Evolutionary conservation across 2,797 vertebrate species (phyloP).

Genomic region (Periparus ater): DNA sequence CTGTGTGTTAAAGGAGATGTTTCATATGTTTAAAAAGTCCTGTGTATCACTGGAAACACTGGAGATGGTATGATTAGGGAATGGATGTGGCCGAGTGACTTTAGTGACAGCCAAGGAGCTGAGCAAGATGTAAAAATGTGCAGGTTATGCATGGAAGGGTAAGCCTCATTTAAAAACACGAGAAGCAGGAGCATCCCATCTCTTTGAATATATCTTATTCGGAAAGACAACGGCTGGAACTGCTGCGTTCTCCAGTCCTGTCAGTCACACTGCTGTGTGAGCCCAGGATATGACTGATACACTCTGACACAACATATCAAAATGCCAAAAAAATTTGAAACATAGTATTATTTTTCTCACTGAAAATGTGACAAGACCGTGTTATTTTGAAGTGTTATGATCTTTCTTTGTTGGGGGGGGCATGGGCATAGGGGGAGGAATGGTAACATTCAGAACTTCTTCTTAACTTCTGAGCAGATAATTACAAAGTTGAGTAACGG

Average conservation of each 20-base stretch:
- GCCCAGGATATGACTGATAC: background rate
- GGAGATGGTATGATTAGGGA: background rate
- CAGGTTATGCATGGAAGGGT: background rate
- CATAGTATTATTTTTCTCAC: background rate
- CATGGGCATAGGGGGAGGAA: background rate
- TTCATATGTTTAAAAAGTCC: background rate
- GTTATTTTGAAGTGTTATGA: background rate
- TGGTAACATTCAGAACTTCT: background rate
- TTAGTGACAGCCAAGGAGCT: background rate
- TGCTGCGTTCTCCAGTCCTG: background rate
- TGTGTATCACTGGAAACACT: background rate
- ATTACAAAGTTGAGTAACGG: background rate
- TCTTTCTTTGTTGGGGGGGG: rapidly evolving
- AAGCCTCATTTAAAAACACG: constrained; percentile 15
- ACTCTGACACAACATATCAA: constrained; percentile 10
- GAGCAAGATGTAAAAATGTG: background rate
- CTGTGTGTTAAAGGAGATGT: background rate
- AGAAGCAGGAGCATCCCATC: background rate
- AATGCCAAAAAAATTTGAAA: background rate
- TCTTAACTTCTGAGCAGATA: background rate
- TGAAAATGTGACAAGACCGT: background rate
- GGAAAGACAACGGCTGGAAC: background rate
- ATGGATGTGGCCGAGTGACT: background rate
- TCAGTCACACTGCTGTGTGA: background rate
- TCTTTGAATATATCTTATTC: background rate